These are phyloP conservation scores for Nematolebias whitei DNA, from an alignment of 2,113 vertebrate species.

Conservation along the genomic window DNA sequence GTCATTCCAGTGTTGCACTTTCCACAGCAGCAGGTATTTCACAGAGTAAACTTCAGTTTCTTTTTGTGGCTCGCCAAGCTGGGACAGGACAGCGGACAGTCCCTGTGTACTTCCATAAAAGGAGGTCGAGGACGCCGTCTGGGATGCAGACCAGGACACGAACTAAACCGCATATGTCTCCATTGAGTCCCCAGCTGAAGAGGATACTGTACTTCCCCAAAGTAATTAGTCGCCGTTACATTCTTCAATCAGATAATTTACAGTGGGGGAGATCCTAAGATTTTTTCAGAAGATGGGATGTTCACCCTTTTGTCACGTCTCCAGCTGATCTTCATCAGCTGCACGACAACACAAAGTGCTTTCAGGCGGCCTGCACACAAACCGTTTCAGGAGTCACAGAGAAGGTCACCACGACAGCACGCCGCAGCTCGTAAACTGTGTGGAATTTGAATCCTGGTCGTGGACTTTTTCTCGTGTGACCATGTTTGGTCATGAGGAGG, in stretches of 20 bases:
- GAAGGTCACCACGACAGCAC: conserved; percentile 40
- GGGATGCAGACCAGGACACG: conserved; percentile 53
- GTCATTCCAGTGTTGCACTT: conserved; percentile 60
- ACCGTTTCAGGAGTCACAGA: conserved; percentile 42
- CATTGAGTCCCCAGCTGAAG: neutral
- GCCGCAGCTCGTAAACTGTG: conserved; percentile 52
- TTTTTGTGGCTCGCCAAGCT: conserved; percentile 57
- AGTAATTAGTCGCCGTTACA: neutral
- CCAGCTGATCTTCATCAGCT: neutral
- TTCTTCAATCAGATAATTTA: neutral
- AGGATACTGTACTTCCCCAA: conserved; percentile 15
- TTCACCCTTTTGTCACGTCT: neutral
- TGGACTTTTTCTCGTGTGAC: conserved; percentile 78
- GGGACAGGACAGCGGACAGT: conserved; percentile 60
- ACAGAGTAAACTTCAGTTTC: conserved; percentile 64
- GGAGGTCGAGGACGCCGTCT: conserved; percentile 57
- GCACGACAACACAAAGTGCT: conserved; percentile 13
- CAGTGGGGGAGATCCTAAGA: too few species aligned
- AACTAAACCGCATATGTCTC: conserved; percentile 51
- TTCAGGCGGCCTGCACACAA: conserved; percentile 19
- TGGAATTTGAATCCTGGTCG: conserved; percentile 59
- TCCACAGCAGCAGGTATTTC: conserved; percentile 66
- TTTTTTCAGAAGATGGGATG: neutral
- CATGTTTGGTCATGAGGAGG: conserved; percentile 90
- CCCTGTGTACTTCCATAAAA: conserved; percentile 74